These are phyloP conservation scores for Protobothrops mucrosquamatus DNA, from an alignment of 2,113 vertebrate genomes.

Conservation along the genomic window DNA sequence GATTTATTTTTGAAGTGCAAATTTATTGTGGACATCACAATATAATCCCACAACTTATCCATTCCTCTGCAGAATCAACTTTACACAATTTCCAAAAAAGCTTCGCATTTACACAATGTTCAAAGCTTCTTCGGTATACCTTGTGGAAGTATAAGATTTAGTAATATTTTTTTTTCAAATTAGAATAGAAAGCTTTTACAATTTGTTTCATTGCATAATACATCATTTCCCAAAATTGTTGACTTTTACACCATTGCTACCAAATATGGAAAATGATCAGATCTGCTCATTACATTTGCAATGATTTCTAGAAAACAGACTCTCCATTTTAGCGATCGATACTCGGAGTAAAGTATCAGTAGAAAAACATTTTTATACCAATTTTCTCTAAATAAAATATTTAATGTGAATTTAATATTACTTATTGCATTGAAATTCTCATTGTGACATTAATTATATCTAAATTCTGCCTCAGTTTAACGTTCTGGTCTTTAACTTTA, in stretches of 20 bases:
- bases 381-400: neutral
- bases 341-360: neutral
- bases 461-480: neutral
- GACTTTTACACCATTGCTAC: neutral
- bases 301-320: neutral
- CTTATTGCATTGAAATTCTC: neutral
- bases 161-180: neutral
- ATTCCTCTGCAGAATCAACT: neutral
- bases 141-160: neutral
- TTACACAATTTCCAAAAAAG: neutral
- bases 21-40: neutral
- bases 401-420: neutral
- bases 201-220: neutral
- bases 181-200: neutral
- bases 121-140: neutral
- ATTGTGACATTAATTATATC: neutral
- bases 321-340: neutral
- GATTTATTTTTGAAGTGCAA: neutral
- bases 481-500: too few relatives aligned
- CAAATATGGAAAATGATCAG: neutral
- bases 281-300: neutral
- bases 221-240: neutral
- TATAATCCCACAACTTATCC: neutral
- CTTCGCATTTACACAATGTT: neutral
- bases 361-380: neutral